A percentile compares a stretch with the other conserved stretches of the same genome.
Conservation (phyloP, 2,888 invertebrate species). For the Chydorus sphaericus region DNA sequence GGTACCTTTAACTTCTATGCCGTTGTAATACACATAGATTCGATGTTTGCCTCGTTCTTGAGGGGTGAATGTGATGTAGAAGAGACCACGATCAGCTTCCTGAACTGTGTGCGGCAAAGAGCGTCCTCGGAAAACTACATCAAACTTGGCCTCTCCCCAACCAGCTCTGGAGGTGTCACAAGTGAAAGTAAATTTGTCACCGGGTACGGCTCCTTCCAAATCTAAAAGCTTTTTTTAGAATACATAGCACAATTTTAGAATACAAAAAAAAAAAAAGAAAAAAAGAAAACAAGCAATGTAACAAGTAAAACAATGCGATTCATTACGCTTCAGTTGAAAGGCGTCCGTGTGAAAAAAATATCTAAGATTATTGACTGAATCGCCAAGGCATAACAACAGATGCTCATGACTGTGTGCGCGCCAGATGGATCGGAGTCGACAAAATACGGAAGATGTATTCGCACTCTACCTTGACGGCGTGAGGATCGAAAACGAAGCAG, state of each 20-base stretch:
- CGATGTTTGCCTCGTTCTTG: constrained; percentile 44
- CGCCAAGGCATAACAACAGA: too few relatives aligned
- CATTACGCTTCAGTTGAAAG: too few relatives aligned
- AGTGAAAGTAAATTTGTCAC: constrained; percentile 73
- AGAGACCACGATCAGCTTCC: constrained; percentile 49
- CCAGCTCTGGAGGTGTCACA: constrained; percentile 61
- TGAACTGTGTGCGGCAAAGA: constrained; percentile 70
- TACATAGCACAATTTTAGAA: constrained; percentile 24
- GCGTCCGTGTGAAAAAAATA: too few relatives aligned
- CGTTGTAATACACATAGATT: constrained; percentile 87
- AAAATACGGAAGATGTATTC: too few relatives aligned
- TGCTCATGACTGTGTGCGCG: too few relatives aligned
- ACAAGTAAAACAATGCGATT: too few relatives aligned
- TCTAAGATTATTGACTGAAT: too few relatives aligned
- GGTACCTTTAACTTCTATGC: constrained; percentile 61
- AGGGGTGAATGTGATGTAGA: constrained; percentile 39
- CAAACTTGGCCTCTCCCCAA: constrained; percentile 70
- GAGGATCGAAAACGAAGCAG: constrained; percentile 88
- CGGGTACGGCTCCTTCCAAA: constrained; percentile 58
- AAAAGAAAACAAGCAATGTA: neutral
- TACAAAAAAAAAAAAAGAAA: neutral
- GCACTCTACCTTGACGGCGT: constrained; percentile 62
- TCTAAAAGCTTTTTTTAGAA: constrained; percentile 39
- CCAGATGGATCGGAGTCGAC: too few relatives aligned
- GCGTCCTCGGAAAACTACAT: constrained; percentile 76